Evolutionary conservation across 2,113 vertebrate species (phyloP), one percentile per base, ranked within the genome.

Genomic region (Syngnathus scovelli): DNA sequence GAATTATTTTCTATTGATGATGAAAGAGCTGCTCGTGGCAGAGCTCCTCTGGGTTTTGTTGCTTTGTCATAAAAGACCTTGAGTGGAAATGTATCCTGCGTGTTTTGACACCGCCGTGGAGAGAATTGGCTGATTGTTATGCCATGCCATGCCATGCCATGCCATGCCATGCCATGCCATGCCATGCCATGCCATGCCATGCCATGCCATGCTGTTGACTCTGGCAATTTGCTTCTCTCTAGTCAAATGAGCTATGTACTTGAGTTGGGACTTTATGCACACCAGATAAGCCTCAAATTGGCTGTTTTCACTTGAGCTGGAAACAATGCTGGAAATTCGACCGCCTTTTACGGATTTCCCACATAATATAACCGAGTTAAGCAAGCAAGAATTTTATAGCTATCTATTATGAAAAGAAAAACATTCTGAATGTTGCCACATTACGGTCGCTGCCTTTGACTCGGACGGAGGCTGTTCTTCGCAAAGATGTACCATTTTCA

Each of bases 1-100:
- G 55, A 83, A 74, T 88, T 90, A 89, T 88, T 83, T 85, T 90
- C 77, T 83, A 90, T 89, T 90, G 89, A 89, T 87, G 90, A 84
- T 90, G 76, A 88, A 89, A 75, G 69, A 69, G 82, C 71, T 85
- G 78, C 88, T 90, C 75, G 77, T 77, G 66, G 71, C 68, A 64
- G 36, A 16, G 64, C 78, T 76, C 80, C 83, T 79, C 72, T 71
- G 84, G 79, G 85, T 59, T 82, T 80, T 82, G 61, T 75, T 76
- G 71, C 74, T 80, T 61, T 67, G 65, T 68, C 78, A 79, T 79
- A 69, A 84, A 81, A 81, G 78, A 80, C 74, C 75, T 83, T 84
- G 58, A 85, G 83, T 76, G 66, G 62, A 69, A 81, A 78, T 75
- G 38, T 66, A 61, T 66, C 74, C 15, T 46, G 49, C 23, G 41